A percentile compares a stretch with the other conserved stretches of the same genome.
Conservation (phyloP, 2,888 invertebrate genomes). For the Gari tellinella region DNA sequence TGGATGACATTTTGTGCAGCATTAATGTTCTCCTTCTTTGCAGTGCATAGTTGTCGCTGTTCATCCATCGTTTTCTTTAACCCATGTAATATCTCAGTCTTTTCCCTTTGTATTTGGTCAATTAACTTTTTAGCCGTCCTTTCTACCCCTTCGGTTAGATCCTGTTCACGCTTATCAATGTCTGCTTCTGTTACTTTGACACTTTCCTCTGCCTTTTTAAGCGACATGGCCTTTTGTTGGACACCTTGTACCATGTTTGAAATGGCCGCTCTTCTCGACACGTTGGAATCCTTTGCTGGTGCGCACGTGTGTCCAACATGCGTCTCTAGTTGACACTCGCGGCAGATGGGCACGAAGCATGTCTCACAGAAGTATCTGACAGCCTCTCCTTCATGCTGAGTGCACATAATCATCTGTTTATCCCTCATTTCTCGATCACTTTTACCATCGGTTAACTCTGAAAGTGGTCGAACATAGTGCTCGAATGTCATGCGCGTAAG, state of each 20-base stretch:
- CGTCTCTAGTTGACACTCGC: constrained; percentile 57
- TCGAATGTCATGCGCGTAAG: constrained; percentile 62
- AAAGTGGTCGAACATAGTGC: constrained; percentile 52
- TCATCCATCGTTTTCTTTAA: constrained; percentile 56
- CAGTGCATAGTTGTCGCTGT: constrained; percentile 51
- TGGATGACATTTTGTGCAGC: constrained; percentile 33
- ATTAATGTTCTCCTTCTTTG: constrained; percentile 44
- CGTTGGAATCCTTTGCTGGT: constrained; percentile 43
- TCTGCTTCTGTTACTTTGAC: constrained; percentile 47
- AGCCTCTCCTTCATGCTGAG: constrained; percentile 48
- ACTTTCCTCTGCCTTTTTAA: constrained; percentile 44
- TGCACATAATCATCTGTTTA: constrained; percentile 51
- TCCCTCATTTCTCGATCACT: constrained; percentile 55
- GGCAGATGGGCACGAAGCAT: constrained; percentile 55
- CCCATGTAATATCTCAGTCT: constrained; percentile 45
- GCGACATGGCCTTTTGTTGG: constrained; percentile 37
- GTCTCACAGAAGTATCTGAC: constrained; percentile 60
- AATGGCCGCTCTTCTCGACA: constrained; percentile 45
- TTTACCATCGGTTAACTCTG: constrained; percentile 51
- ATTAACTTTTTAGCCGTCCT: constrained; percentile 52
- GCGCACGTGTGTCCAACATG: constrained; percentile 54
- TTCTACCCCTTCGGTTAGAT: constrained; percentile 55
- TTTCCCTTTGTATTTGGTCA: constrained; percentile 62
- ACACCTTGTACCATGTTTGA: constrained; percentile 45
- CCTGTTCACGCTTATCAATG: constrained; percentile 55